These are phyloP conservation scores for Euplagia quadripunctaria DNA, from an alignment of 2,888 invertebrate genomes.

Conservation along the genomic window DNA sequence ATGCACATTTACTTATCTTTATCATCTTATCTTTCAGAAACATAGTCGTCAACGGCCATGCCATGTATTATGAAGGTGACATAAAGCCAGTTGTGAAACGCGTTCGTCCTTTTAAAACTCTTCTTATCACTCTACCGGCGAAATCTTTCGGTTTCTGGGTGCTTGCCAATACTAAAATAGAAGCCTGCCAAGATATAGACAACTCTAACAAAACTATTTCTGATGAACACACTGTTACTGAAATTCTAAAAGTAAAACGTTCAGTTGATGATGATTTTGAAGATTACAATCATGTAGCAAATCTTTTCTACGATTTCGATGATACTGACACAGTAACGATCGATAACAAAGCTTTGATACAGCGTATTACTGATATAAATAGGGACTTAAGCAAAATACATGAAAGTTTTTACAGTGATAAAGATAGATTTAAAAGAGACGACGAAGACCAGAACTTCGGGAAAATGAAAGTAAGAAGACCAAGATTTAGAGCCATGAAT, in stretches of 20 bases:
- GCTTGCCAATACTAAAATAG: conserved; percentile 89
- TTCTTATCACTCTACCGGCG: conserved; percentile 88
- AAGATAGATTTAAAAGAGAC: conserved; percentile 60
- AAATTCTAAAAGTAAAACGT: conserved; percentile 58
- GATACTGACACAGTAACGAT: conserved; percentile 43
- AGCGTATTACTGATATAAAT: conserved; percentile 62
- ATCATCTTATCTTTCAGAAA: conserved; percentile 76
- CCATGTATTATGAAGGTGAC: conserved; percentile 87
- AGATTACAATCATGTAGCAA: conserved; percentile 39
- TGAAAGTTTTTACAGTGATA: conserved; percentile 49
- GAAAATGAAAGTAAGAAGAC: conserved; percentile 43
- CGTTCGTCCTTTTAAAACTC: conserved; percentile 82
- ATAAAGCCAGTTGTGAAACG: conserved; percentile 85
- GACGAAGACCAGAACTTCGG: conserved; percentile 36
- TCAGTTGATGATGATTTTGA: conserved; percentile 57
- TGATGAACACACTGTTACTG: conserved; percentile 44
- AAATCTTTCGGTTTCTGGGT: conserved; percentile 93
- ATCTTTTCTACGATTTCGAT: conserved; percentile 51
- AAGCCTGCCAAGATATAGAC: conserved; percentile 81
- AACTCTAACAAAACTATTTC: conserved; percentile 45
- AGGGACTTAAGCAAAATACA: conserved; percentile 63
- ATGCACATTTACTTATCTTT: no score
- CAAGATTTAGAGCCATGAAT: conserved; percentile 38
- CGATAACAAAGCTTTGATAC: conserved; percentile 53
- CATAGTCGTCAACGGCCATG: conserved; percentile 89